Evolutionary conservation across 1,140 invertebrate genomes (phyloP).

Genomic region (Bicyclus anynana): DNA sequence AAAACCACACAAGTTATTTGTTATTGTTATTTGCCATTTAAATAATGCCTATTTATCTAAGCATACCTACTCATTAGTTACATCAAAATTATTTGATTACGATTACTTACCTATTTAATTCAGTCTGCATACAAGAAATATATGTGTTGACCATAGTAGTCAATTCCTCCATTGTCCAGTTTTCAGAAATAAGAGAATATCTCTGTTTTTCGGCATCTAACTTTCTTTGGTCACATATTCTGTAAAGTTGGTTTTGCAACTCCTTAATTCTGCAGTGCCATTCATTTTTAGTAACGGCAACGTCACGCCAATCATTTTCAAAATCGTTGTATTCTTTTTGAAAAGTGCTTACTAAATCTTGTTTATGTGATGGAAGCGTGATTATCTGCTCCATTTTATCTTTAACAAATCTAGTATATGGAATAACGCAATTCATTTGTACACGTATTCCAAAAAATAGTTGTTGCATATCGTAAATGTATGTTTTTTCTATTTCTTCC

Average conservation of each 20-base stretch:
- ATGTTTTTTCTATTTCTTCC: conserved; percentile 77
- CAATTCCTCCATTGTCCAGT: conserved; percentile 75
- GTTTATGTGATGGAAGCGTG: conserved; percentile 75
- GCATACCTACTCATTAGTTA: too few species aligned
- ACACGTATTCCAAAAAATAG: conserved; percentile 75
- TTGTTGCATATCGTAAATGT: conserved; percentile 75
- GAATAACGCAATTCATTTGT: conserved; percentile 71
- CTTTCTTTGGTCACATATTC: conserved; percentile 78
- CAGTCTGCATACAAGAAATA: conserved; percentile 76
- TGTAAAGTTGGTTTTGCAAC: conserved; percentile 54
- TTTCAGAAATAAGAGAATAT: conserved; percentile 64
- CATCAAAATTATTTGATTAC: conserved; percentile 11
- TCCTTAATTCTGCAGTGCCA: conserved; percentile 69
- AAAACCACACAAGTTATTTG: conserved; percentile 31
- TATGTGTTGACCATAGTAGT: conserved; percentile 76
- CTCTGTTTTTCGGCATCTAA: conserved; percentile 72
- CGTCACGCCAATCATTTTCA: conserved; percentile 74
- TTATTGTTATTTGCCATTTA: too few species aligned
- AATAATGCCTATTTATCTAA: too few species aligned
- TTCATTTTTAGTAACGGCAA: conserved; percentile 69
- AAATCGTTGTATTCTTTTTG: conserved; percentile 78
- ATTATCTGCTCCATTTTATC: conserved; percentile 76
- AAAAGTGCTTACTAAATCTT: conserved; percentile 74
- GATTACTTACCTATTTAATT: conserved; percentile 74
- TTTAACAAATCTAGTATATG: conserved; percentile 73